A percentile compares a stretch with the other conserved stretches of the same genome.
phyloP scores from a whole-genome alignment of 37 sponge, comb jelly and placozoan species.

The Sycon ciliatum region DNA sequence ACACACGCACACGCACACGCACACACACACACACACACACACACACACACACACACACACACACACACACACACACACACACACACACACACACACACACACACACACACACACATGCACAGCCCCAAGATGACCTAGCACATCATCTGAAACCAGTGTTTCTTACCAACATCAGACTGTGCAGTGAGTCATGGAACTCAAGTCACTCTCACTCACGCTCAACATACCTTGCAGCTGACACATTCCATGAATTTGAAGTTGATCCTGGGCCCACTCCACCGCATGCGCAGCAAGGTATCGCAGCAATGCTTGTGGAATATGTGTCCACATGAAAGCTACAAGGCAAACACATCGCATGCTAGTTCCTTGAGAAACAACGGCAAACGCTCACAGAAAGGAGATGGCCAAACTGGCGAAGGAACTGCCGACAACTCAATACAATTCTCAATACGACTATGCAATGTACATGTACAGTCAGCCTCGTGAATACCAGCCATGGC shows the following conservation, averaged over 20 bases:
- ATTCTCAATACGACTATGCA: not conserved
- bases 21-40: not conserved
- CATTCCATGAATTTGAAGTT: conserved; percentile 89
- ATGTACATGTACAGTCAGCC: too few species aligned
- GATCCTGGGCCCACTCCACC: conserved; percentile 88
- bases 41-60: not conserved
- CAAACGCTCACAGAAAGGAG: not conserved
- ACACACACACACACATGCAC: not conserved
- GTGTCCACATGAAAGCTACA: conserved; percentile 86
- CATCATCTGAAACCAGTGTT: too few species aligned
- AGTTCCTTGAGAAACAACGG: not conserved
- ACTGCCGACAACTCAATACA: not conserved
- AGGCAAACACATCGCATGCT: not conserved
- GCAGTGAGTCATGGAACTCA: not conserved
- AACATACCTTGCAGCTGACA: conserved; percentile 69
- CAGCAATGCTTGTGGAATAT: conserved; percentile 89
- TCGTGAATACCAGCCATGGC: too few species aligned
- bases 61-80: not conserved
- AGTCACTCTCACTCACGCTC: not conserved
- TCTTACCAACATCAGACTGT: too few species aligned
- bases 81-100: conserved; percentile 5
- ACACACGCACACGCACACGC: not conserved
- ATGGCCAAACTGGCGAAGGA: not conserved
- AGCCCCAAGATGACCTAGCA: too few species aligned
- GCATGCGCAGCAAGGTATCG: conserved; percentile 49